Evolutionary conservation across 2,888 invertebrate genomes (phyloP), one percentile per base, ranked within the genome.

Genomic region (Myopa testacea): DNA sequence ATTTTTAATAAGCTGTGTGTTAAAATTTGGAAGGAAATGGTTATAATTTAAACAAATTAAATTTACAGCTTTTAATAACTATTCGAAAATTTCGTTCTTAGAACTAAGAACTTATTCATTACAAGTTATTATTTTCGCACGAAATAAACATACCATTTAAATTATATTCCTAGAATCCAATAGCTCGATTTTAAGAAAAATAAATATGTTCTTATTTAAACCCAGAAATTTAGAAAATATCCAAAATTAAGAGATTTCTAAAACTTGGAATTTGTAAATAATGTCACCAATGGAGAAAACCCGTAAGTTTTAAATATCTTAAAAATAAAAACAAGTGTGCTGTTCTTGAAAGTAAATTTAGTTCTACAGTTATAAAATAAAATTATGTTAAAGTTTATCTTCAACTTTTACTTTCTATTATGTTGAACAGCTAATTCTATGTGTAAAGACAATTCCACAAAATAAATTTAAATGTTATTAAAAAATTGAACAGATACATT

Each of bases 381-480:
- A 73, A 63, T 73, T 73, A 45, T 73, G 63, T 63, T 63, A 73
- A 26, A 26, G 26, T 40, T 19, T 63, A 73, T 62, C 45, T 62
- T 26, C 55, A 52, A 34, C 34, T n/a, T 55, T 55, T 26, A 52
- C 34, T 70, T 70, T 70, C 50, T 52, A 16, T 52, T 52, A 26
- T 34, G 34, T 52, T 70, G 19, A 70, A 55, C 45, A 50, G 55
- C 10, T 50, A 50, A 37, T 55, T 55, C 26, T 40, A 70, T 70
- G 70, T 70, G 70, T 70, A 70, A 70, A 70, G 34, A 70, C 26
- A 55, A 69, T 45, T 52, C 70, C 26, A 70, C 52, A 55, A 70
- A 70, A 70, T 70, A 70, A 69, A 70, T 55, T 37, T 55, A 70
- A 70, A 10, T 70, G 10, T 50, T 4, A 70, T 52, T 26, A 70